A percentile compares a stretch with the other conserved stretches of the same genome.
Evolutionary conservation across 1,140 invertebrate genomes (phyloP).

Genomic region (Diabrotica virgifera): DNA sequence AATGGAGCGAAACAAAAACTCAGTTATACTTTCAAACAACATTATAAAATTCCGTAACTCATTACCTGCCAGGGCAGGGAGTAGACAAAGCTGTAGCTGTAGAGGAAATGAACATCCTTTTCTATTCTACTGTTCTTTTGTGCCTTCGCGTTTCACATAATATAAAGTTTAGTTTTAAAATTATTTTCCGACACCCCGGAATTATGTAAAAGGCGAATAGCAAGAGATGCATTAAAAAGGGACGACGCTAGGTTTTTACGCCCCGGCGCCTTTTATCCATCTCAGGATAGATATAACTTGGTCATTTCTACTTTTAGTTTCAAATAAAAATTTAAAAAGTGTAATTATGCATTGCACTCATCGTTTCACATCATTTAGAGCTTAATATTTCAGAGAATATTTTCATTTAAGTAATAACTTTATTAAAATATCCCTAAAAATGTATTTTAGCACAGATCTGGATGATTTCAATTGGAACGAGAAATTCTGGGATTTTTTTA

Average conservation of each 20-base stretch:
- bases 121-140: neutral
- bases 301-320: too few relatives aligned
- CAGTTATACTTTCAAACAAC: neutral
- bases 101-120: slow-evolving; percentile 9
- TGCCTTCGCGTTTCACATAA: neutral
- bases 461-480: too few relatives aligned
- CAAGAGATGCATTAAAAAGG: neutral
- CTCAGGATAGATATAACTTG: neutral
- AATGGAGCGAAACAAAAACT: too few relatives aligned
- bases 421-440: too few relatives aligned
- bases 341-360: too few relatives aligned
- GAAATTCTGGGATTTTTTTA: too few relatives aligned
- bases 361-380: too few relatives aligned
- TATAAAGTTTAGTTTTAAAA: slow-evolving; percentile 6
- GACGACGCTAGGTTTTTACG: slow-evolving; percentile 2
- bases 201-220: neutral
- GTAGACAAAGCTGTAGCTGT: neutral
- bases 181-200: slow-evolving; percentile 1
- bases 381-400: too few relatives aligned
- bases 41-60: slow-evolving; percentile 9
- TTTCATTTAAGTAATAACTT: too few relatives aligned
- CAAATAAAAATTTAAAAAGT: too few relatives aligned
- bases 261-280: slow-evolving; percentile 9
- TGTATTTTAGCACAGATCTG: too few relatives aligned
- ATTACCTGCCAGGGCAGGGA: neutral